Conservation (phyloP, 2,113 vertebrate genomes). For the Python bivittatus region DNA sequence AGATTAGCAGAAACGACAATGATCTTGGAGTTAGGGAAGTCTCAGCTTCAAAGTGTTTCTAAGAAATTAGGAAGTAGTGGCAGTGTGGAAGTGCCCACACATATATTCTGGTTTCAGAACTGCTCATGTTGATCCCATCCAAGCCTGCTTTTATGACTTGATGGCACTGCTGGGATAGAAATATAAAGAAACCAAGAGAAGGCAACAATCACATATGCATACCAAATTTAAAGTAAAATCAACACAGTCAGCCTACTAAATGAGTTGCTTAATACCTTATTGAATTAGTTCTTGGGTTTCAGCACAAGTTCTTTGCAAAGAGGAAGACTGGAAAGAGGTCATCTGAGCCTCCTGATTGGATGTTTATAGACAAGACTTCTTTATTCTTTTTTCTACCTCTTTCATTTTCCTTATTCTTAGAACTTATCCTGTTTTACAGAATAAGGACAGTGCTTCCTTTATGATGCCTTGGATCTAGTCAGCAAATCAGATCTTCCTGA, state of each 20-base stretch:
- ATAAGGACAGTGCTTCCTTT: too few species aligned
- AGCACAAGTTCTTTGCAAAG: neutral
- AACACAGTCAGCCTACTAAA: neutral
- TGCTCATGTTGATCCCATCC: neutral
- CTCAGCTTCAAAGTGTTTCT: neutral
- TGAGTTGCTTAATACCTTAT: neutral
- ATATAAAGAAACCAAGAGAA: neutral
- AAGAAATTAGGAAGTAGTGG: neutral
- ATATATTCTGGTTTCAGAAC: neutral
- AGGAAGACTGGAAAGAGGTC: neutral
- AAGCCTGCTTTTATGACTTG: neutral
- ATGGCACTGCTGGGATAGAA: neutral
- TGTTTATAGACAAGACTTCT: too few species aligned
- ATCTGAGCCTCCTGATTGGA: neutral
- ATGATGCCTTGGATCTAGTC: too few species aligned
- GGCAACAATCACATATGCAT: neutral
- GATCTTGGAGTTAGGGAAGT: neutral
- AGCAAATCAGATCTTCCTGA: too few species aligned
- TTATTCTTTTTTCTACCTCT: too few species aligned
- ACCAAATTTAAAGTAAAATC: neutral
- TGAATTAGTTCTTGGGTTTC: neutral
- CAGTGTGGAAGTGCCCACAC: neutral
- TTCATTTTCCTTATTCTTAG: too few species aligned
- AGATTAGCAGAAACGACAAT: neutral
- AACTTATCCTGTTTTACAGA: too few species aligned